Evolutionary conservation across 2,113 vertebrate genomes (phyloP).

Genomic region (Perca schrenkii): DNA sequence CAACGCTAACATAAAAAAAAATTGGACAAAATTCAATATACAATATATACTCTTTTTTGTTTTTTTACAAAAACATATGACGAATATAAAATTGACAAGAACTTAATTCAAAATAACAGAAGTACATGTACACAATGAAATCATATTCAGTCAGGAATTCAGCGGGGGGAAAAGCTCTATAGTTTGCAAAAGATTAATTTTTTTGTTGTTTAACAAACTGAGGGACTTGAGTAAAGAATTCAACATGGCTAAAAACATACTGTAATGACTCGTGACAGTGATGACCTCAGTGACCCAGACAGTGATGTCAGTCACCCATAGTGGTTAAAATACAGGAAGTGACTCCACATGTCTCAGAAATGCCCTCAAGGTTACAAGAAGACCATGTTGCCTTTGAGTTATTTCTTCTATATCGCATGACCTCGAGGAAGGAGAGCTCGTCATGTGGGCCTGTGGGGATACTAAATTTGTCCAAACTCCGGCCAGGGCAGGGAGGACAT

Average conservation of each 20-base stretch:
- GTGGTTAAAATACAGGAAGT: background rate
- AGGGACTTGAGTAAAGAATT: too few relatives aligned
- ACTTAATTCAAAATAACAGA: too few relatives aligned
- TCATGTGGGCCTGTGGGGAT: slow-evolving; percentile 17
- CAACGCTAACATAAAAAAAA: too few relatives aligned
- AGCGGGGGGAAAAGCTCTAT: too few relatives aligned
- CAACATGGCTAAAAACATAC: background rate
- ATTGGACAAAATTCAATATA: too few relatives aligned
- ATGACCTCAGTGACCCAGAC: background rate
- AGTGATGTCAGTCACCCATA: background rate
- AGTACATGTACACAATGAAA: too few relatives aligned
- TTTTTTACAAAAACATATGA: too few relatives aligned
- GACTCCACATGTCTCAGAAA: background rate
- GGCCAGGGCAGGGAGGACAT: slow-evolving; percentile 28
- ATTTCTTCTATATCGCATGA: slow-evolving; percentile 9
- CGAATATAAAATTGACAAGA: too few relatives aligned
- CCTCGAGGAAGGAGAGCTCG: background rate
- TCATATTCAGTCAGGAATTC: too few relatives aligned
- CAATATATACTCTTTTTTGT: too few relatives aligned
- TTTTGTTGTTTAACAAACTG: too few relatives aligned
- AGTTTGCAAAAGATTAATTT: too few relatives aligned
- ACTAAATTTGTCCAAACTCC: slow-evolving; percentile 29
- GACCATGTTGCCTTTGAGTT: slow-evolving; percentile 2
- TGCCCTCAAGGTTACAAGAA: background rate
- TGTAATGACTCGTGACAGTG: background rate